A percentile compares a stretch with the other conserved stretches of the same genome.
Evolutionary conservation across 1,140 invertebrate genomes (phyloP).

Genomic region (Lasaia peninsularis): DNA sequence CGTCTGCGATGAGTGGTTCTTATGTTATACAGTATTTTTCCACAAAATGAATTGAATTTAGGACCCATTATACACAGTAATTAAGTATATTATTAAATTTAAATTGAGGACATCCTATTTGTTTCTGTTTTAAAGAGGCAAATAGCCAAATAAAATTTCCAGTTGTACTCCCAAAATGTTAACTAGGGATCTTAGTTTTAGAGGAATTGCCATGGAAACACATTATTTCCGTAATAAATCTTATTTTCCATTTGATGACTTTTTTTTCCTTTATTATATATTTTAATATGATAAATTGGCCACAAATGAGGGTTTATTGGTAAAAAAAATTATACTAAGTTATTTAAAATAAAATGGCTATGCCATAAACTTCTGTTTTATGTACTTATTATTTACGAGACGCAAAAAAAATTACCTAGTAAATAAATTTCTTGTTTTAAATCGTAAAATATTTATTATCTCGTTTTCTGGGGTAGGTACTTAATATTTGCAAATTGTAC

Average conservation of each 20-base stretch:
- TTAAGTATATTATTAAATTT: slow-evolving; percentile 2
- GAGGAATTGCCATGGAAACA: slow-evolving; percentile 1
- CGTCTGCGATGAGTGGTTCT: not conserved
- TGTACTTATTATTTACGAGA: slow-evolving; percentile 3
- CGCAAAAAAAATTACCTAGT: not conserved
- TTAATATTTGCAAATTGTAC: slow-evolving; percentile 2
- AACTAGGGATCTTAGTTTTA: slow-evolving; percentile 7
- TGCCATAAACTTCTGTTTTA: not conserved
- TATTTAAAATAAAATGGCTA: slow-evolving; percentile 7
- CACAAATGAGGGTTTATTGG: not conserved
- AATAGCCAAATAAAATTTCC: slow-evolving; percentile 5
- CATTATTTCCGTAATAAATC: not conserved
- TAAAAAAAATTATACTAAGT: not conserved
- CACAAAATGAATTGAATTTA: not conserved
- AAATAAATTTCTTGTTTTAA: slow-evolving; percentile 5
- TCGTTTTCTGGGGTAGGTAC: not conserved
- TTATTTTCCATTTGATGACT: slow-evolving; percentile 7
- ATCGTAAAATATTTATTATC: slow-evolving; percentile 5
- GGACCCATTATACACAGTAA: not conserved
- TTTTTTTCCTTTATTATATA: not conserved
- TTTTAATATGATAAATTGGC: slow-evolving; percentile 4
- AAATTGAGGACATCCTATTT: not conserved
- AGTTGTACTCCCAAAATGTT: slow-evolving; percentile 5
- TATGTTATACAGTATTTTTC: slow-evolving; percentile 11
- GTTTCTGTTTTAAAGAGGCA: slow-evolving; percentile 5